Evolutionary conservation across 2,888 invertebrate genomes (phyloP).

Genomic region (Steromphala cineraria): DNA sequence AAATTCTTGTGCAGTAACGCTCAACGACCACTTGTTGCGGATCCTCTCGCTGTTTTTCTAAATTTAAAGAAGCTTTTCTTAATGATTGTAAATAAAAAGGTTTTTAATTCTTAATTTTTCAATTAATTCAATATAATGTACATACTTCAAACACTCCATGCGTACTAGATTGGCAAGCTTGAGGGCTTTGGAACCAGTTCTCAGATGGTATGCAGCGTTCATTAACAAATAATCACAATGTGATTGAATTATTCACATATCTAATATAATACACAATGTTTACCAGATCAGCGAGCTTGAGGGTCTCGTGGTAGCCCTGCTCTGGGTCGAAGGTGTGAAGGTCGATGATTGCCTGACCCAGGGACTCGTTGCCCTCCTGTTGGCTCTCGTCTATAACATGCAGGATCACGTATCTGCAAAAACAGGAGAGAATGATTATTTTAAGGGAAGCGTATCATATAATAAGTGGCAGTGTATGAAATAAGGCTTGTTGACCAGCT

Average conservation of each 20-base stretch:
- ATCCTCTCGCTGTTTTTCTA: conserved; percentile 65
- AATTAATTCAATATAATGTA: not conserved
- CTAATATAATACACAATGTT: conserved; percentile 14
- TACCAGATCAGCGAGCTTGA: conserved; percentile 67
- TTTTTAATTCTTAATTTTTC: no score
- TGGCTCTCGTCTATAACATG: conserved; percentile 64
- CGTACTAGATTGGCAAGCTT: no score
- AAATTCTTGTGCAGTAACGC: conserved; percentile 66
- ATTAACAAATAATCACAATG: no score
- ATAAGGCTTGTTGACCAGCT: no score
- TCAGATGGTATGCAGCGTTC: no score
- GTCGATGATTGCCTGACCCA: conserved; percentile 69
- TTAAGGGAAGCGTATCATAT: no score
- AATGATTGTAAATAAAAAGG: no score
- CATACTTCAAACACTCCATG: no score
- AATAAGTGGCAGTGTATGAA: no score
- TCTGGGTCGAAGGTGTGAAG: conserved; percentile 60
- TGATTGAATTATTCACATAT: no score
- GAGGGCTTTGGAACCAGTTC: no score
- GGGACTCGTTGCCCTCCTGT: conserved; percentile 56
- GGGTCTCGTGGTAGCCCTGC: conserved; percentile 53
- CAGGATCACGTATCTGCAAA: conserved; percentile 62
- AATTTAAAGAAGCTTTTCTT: not conserved
- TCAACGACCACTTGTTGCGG: conserved; percentile 58
- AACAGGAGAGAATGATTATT: not conserved